Conservation (phyloP, 2,797 vertebrate genomes). For the Sitta carolinensis region DNA sequence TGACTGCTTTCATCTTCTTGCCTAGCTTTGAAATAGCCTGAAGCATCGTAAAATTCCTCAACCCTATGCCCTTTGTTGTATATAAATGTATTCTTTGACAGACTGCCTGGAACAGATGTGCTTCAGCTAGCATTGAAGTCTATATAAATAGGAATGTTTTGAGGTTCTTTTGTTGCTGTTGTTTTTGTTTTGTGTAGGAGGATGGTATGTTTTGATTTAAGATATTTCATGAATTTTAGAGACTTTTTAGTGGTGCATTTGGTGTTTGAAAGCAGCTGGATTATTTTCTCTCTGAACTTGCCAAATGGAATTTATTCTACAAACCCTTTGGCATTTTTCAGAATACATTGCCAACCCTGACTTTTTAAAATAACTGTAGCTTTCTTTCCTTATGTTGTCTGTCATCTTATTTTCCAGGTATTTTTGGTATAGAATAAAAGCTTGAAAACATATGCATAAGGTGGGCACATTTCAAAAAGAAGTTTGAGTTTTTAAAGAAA, state of each 20-base stretch:
- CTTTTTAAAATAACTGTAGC: not conserved
- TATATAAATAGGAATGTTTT: constrained; percentile 27
- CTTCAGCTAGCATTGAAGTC: not conserved
- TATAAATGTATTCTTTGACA: not conserved
- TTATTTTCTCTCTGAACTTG: constrained; percentile 44
- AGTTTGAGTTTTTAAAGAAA: not conserved
- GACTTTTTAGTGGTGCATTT: not conserved
- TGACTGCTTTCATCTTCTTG: constrained; percentile 30
- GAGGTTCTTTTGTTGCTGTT: constrained; percentile 24
- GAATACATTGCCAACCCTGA: not conserved
- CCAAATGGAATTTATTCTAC: constrained; percentile 41
- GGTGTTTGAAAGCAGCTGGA: constrained; percentile 25
- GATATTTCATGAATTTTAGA: constrained; percentile 3
- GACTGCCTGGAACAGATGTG: constrained; percentile 9
- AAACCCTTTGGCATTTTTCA: constrained; percentile 28
- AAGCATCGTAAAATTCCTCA: constrained; percentile 27
- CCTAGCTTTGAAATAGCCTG: not conserved
- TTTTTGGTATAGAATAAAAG: constrained; percentile 16
- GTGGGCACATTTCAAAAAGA: not conserved
- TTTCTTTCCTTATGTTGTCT: not conserved
- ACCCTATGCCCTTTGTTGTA: not conserved
- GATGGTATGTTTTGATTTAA: constrained; percentile 20
- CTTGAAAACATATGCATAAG: not conserved
- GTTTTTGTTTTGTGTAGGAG: constrained; percentile 26
- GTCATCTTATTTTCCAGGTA: constrained; percentile 9